A percentile compares a stretch with the other conserved stretches of the same genome.
Evolutionary conservation across 2,797 vertebrate species (phyloP).

Genomic region (Masticophis lateralis): DNA sequence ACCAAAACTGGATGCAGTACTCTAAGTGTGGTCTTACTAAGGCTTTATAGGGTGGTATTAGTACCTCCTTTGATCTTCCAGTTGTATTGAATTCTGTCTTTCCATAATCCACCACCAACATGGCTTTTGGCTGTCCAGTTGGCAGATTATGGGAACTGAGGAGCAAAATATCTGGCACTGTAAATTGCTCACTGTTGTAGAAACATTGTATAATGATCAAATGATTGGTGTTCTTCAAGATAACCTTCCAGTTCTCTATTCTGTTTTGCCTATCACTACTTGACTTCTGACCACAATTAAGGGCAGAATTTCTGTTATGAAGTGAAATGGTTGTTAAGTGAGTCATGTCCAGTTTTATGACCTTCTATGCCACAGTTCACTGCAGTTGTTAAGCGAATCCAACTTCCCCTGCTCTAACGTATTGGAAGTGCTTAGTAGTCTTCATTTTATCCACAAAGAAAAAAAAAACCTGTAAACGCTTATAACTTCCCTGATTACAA

Average conservation of each 20-base stretch:
- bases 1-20: too few species aligned
- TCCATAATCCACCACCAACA: not conserved
- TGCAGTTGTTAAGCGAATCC: too few species aligned
- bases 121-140: not conserved
- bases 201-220: not conserved
- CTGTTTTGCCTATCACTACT: not conserved
- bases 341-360: too few species aligned
- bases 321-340: too few species aligned
- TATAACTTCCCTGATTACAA: too few species aligned
- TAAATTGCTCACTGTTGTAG: not conserved
- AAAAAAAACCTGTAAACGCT: not conserved
- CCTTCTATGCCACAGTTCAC: too few species aligned
- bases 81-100: not conserved
- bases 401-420: not conserved
- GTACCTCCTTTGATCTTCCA: not conserved
- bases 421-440: not conserved
- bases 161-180: not conserved
- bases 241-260: not conserved
- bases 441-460: not conserved
- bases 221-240: not conserved
- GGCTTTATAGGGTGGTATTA: too few species aligned
- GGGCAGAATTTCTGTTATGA: not conserved
- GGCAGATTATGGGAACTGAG: not conserved
- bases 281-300: not conserved
- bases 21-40: too few species aligned